Evolutionary conservation across 2,113 vertebrate species (phyloP).

Genomic region (Mirounga angustirostris): DNA sequence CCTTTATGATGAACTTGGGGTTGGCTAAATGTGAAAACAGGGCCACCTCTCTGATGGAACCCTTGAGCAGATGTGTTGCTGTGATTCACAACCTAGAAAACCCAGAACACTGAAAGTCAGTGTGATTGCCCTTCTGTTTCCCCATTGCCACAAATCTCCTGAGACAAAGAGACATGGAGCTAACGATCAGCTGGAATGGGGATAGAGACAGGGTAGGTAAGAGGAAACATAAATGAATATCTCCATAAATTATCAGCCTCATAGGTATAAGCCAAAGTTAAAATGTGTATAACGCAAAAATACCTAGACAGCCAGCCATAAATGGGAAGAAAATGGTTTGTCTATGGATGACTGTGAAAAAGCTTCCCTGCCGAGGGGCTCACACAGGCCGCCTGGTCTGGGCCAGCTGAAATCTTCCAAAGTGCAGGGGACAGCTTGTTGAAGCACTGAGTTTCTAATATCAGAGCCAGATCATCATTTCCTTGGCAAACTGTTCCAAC

Average conservation of each 20-base stretch:
- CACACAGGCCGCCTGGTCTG: neutral
- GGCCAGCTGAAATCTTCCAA: neutral
- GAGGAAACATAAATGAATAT: no score
- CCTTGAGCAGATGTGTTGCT: neutral
- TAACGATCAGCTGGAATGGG: neutral
- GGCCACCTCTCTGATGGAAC: neutral
- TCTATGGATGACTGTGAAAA: neutral
- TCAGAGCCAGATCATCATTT: no score
- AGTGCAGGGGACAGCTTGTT: neutral
- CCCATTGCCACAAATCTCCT: no score
- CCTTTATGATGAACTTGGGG: neutral
- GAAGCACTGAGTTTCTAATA: fast-evolving
- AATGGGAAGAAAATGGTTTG: neutral
- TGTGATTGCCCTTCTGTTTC: fast-evolving
- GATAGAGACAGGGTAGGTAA: neutral
- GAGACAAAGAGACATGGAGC: neutral
- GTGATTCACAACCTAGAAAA: neutral
- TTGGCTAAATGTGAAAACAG: neutral
- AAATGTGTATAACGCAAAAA: neutral
- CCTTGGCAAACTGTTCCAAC: neutral
- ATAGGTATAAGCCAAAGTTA: neutral
- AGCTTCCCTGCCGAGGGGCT: neutral
- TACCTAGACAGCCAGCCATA: neutral
- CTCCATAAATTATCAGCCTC: neutral
- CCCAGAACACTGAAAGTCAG: neutral